These are phyloP conservation scores for Sussaba pulchella DNA, from an alignment of 2,888 invertebrate species.

Conservation along the genomic window DNA sequence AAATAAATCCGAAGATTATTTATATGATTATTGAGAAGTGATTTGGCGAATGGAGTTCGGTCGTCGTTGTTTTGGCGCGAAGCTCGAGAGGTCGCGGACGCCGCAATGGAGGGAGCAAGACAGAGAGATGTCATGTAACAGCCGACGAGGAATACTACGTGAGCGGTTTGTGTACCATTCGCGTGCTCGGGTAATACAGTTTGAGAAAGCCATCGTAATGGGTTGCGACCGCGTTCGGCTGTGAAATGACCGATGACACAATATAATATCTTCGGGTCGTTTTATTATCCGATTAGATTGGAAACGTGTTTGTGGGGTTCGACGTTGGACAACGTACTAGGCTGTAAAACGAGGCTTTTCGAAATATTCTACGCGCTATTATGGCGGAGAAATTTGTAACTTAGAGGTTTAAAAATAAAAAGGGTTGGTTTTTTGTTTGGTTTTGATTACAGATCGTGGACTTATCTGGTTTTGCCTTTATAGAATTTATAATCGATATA, in stretches of 20 bases:
- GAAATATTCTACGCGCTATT: too few species aligned
- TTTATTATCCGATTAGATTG: slow-evolving; percentile 3
- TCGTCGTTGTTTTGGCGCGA: not conserved
- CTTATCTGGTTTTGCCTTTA: too few species aligned
- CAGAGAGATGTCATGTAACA: slow-evolving; percentile 39
- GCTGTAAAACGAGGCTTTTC: too few species aligned
- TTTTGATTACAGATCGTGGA: too few species aligned
- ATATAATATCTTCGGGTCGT: slow-evolving; percentile 8
- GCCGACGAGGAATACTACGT: slow-evolving; percentile 24
- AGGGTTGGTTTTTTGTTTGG: too few species aligned
- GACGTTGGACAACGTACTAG: too few species aligned
- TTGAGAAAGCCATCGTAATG: slow-evolving; percentile 60
- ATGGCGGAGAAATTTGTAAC: too few species aligned
- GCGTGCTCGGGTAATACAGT: slow-evolving; percentile 57
- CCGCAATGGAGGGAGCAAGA: not conserved
- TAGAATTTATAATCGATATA: too few species aligned
- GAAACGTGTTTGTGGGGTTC: slow-evolving; percentile 25
- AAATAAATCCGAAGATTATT: too few species aligned
- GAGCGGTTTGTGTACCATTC: slow-evolving; percentile 42
- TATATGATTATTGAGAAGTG: too few species aligned
- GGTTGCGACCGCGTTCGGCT: slow-evolving; percentile 32
- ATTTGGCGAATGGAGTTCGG: not conserved
- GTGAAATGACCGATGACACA: slow-evolving; percentile 41
- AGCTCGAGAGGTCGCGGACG: not conserved
- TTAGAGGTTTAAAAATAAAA: too few species aligned